Conservation (phyloP, 2,113 vertebrate species). For the Barbus barbus region DNA sequence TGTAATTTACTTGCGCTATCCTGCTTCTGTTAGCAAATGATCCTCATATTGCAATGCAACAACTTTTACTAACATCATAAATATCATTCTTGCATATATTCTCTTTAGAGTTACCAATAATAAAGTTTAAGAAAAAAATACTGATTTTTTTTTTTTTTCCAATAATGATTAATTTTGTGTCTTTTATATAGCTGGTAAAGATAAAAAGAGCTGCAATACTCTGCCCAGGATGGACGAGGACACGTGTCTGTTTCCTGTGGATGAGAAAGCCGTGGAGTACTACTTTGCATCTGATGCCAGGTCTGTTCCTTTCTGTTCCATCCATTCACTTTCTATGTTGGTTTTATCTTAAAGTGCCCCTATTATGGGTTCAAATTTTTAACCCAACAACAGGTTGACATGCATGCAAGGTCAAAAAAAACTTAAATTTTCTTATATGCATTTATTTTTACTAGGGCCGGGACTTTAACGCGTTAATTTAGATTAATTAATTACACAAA, state of each 20-base stretch:
- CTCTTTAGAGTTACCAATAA: background rate
- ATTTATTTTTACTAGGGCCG: no score
- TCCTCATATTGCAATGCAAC: background rate
- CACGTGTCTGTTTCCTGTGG: conserved; percentile 93
- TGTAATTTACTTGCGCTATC: background rate
- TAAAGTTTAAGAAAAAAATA: background rate
- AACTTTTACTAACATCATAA: background rate
- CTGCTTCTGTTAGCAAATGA: background rate
- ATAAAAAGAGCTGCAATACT: conserved; percentile 86
- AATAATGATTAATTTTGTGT: background rate
- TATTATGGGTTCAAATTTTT: no score
- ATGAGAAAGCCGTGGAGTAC: conserved; percentile 96
- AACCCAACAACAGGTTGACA: no score
- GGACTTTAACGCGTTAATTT: no score
- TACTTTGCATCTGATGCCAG: conserved; percentile 98
- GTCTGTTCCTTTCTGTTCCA: conserved; percentile 63
- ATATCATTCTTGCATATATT: background rate
- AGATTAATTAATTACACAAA: no score
- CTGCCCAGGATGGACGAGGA: conserved; percentile 88
- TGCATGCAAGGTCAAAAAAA: no score
- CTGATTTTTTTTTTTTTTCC: no score
- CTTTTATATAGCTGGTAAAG: conserved; percentile 76
- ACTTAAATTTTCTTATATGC: no score
- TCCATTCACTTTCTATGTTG: background rate
- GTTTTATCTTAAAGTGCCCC: no score